Conservation (phyloP, 2,113 vertebrate genomes). For the Aptenodytes forsteri region DNA sequence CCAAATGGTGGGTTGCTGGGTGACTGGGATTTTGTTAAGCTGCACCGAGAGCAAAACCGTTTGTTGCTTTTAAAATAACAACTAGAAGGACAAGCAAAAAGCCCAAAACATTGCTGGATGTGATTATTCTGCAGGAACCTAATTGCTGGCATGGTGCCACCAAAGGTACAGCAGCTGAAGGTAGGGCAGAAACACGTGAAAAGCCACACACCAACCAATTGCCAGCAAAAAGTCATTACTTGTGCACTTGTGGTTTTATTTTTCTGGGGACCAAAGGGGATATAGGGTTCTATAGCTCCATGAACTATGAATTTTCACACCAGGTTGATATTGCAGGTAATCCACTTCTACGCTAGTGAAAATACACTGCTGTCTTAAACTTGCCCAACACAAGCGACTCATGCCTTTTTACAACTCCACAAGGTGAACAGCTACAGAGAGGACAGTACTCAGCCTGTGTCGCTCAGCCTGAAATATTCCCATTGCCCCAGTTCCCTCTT, state of each 20-base stretch:
- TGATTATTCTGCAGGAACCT: not conserved
- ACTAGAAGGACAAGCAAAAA: not conserved
- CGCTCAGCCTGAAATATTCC: not conserved
- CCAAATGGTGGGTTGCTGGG: not conserved
- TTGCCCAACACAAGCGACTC: not conserved
- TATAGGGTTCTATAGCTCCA: not conserved
- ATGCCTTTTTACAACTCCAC: not conserved
- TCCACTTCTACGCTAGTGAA: not conserved
- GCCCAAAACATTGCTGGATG: not conserved
- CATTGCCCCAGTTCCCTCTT: not conserved
- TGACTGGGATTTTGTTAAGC: not conserved
- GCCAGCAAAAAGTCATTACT: not conserved
- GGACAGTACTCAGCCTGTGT: too few relatives aligned
- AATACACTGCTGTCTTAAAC: not conserved
- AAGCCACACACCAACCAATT: not conserved
- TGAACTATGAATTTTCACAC: not conserved
- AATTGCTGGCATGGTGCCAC: not conserved
- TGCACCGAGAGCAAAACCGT: not conserved
- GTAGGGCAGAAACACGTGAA: not conserved
- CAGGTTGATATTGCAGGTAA: not conserved
- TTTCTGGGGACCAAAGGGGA: not conserved
- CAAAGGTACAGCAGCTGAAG: not conserved
- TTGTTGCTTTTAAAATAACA: not conserved
- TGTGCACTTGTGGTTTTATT: accelerated
- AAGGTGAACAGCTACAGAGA: not conserved